A percentile compares a stretch with the other conserved stretches of the same genome.
Conservation (phyloP, 2,113 vertebrate species). For the Dolichotis patagonum region DNA sequence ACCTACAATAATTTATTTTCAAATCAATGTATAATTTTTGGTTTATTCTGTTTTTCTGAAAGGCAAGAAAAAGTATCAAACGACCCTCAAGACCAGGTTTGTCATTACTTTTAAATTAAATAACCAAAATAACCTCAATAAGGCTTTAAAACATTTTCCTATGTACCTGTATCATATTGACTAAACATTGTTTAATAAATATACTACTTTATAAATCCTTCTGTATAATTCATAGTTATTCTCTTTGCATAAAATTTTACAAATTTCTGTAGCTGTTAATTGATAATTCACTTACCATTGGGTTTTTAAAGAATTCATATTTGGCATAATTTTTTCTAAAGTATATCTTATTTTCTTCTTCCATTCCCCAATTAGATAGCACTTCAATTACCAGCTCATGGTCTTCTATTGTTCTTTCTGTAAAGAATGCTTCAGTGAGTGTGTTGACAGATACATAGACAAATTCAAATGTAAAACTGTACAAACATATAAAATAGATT, state of each 20-base stretch:
- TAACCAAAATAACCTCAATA: background rate
- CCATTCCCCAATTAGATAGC: constrained; percentile 93
- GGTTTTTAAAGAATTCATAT: constrained; percentile 99
- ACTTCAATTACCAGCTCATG: constrained; percentile 96
- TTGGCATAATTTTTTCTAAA: constrained; percentile 99
- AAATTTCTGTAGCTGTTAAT: constrained; percentile 1
- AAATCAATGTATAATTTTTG: background rate
- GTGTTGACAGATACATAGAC: background rate
- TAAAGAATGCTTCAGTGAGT: constrained; percentile 64
- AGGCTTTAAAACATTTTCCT: background rate
- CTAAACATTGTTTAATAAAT: background rate
- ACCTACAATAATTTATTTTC: background rate
- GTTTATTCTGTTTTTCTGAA: background rate
- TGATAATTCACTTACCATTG: constrained; percentile 90
- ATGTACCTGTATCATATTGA: background rate
- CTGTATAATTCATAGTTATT: background rate
- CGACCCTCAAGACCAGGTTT: background rate
- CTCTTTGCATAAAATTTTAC: constrained; percentile 47
- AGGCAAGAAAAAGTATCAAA: background rate
- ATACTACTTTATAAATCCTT: constrained; percentile 1
- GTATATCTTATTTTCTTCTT: constrained; percentile 94
- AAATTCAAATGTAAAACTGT: background rate
- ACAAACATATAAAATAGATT: constrained; percentile 33
- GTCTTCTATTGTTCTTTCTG: constrained; percentile 97
- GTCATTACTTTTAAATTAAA: background rate